Base-by-base conservation (phyloP, 2,113 vertebrate species). In the Sterna hirundo region DNA sequence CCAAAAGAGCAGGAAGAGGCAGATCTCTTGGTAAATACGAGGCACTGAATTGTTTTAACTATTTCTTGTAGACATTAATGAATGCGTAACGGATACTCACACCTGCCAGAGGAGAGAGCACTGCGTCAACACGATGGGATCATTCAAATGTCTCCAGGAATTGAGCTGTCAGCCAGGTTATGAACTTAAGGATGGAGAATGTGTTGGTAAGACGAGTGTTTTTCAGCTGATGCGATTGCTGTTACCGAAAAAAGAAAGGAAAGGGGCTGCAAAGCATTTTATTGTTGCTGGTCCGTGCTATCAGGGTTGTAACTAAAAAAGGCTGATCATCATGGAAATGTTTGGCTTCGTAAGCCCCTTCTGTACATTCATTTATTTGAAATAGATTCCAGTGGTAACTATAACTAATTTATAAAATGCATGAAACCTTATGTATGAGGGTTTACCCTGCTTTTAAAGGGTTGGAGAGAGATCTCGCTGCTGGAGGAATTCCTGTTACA, bases 81-180 rank as follows among this genome's bases (percentile, higher is more conserved):
- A 99, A 97, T 99, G 99, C 23, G 90, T 98, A 83, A 98, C 98
- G 17, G 98, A 98, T 81, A 83, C 95, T 4, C 99, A 99, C 97
- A 99, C 97, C 5, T 99, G 99, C 96, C 98, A 97, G 87, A 95
- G 96, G 62, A 90, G 97, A 1, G 98, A 99, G 97, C 98, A 96
- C 96, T 99, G 99, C 9, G 82, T 99, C 79, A 99, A 99, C 98
- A 99, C 98, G 0, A 14, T 98, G 84, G 99, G 99, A 23, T 99
- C 99, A 8, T 99, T 99, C 95, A 97, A 90, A 26, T 99, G 99
- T 81, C 96, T 99, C 94, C 98, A 97, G 95, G 97, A 98, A 26
- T 88, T 99, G 86, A 98, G 94, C 60, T 99, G 99, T 96, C 98
- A 98, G 47, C 95, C 98, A 0, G 99, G 99, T 71, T 99, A 98